Conservation (phyloP, 2,797 vertebrate species). For the Glossophaga mutica region DNA sequence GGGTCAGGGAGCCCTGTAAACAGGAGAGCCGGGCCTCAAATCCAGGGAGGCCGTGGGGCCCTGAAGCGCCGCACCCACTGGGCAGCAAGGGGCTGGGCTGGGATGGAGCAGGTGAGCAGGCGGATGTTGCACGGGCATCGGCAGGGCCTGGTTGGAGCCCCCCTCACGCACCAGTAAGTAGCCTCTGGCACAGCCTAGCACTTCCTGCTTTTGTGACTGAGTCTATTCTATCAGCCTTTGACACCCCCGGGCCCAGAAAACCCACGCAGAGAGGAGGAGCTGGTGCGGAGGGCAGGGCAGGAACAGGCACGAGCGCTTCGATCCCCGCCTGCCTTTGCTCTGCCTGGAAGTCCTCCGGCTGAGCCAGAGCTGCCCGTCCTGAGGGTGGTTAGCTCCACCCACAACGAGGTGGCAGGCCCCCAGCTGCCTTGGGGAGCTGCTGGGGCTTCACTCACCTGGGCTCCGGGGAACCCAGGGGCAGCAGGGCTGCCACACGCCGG, state of each 20-base stretch:
- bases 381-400: neutral
- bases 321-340: rapidly evolving
- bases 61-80: no score
- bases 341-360: rapidly evolving
- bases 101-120: neutral
- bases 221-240: neutral
- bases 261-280: neutral
- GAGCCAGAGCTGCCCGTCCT: neutral
- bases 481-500: rapidly evolving
- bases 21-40: neutral
- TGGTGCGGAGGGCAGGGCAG: neutral
- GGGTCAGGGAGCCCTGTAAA: neutral
- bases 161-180: neutral
- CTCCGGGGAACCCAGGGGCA: neutral
- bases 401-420: rapidly evolving
- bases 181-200: neutral
- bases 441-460: neutral
- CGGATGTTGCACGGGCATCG: rapidly evolving
- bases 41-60: neutral
- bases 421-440: rapidly evolving
- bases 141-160: neutral
- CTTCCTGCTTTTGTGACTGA: neutral
- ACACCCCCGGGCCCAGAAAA: neutral
- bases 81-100: no score
- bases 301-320: neutral